phyloP scores from a whole-genome alignment of 2,888 invertebrate species.

The Cephus spinipes region DNA sequence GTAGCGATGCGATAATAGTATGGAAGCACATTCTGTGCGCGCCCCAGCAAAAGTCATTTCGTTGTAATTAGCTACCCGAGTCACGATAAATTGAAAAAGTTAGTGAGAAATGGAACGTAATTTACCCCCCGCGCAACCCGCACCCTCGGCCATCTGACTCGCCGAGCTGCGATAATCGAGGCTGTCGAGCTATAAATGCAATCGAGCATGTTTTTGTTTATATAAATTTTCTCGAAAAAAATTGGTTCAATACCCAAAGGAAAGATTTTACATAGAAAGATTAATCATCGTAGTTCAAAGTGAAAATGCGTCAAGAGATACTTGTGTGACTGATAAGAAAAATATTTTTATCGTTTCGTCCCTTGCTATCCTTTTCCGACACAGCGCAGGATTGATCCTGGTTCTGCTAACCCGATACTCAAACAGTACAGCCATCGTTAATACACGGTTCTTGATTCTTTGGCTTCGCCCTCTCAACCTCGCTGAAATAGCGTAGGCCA shows the following conservation, averaged over 20 bases:
- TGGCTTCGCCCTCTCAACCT: constrained; percentile 12
- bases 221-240: background rate
- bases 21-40: background rate
- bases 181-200: background rate
- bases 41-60: constrained; percentile 55
- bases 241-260: background rate
- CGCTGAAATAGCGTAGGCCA: constrained; percentile 31
- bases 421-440: constrained; percentile 32
- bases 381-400: background rate
- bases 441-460: constrained; percentile 26
- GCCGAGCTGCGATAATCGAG: constrained; percentile 35
- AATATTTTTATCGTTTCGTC: background rate
- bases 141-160: constrained; percentile 18
- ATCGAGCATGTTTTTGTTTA: background rate
- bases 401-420: background rate
- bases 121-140: constrained; percentile 44
- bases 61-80: constrained; percentile 60
- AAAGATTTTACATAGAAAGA: background rate
- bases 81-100: constrained; percentile 63
- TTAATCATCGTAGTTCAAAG: background rate
- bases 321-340: background rate
- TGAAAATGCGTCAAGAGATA: background rate
- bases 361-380: background rate
- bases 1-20: background rate
- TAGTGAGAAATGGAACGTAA: constrained; percentile 62